phyloP scores from a whole-genome alignment of 2,888 invertebrate species.

The Heliconius hortense region DNA sequence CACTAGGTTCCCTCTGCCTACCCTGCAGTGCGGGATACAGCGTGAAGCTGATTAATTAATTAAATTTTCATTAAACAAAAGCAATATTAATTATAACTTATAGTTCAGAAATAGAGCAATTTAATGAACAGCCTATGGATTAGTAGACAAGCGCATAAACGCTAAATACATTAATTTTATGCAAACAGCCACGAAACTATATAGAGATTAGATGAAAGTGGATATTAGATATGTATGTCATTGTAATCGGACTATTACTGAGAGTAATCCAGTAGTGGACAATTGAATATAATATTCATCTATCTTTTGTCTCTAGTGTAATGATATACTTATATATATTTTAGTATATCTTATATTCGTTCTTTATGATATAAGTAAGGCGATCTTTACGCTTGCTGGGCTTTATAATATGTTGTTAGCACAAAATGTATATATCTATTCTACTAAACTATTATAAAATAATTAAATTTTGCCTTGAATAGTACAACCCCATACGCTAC shows the following conservation, averaged over 20 bases:
- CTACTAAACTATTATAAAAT: background rate
- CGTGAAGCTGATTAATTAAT: no score
- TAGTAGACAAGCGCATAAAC: slow-evolving; percentile 10
- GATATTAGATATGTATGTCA: slow-evolving; percentile 4
- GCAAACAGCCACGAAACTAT: slow-evolving; percentile 14
- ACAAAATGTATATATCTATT: no score
- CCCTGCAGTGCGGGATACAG: no score
- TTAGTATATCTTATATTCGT: background rate
- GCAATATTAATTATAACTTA: background rate
- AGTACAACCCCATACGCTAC: background rate
- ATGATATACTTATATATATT: background rate
- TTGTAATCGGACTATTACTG: slow-evolving; percentile 14
- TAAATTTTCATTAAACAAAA: background rate
- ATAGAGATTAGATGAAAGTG: slow-evolving; percentile 10
- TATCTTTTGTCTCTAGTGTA: background rate
- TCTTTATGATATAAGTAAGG: background rate
- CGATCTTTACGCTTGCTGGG: background rate
- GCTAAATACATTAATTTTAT: background rate
- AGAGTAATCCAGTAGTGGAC: slow-evolving; percentile 4
- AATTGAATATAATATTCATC: background rate
- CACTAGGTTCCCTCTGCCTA: no score
- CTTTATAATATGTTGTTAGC: background rate
- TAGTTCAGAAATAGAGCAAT: background rate
- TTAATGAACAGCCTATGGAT: slow-evolving; percentile 5
- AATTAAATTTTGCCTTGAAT: background rate